phyloP scores from a whole-genome alignment of 2,888 invertebrate genomes.

The Mesorhabditis belari region DNA sequence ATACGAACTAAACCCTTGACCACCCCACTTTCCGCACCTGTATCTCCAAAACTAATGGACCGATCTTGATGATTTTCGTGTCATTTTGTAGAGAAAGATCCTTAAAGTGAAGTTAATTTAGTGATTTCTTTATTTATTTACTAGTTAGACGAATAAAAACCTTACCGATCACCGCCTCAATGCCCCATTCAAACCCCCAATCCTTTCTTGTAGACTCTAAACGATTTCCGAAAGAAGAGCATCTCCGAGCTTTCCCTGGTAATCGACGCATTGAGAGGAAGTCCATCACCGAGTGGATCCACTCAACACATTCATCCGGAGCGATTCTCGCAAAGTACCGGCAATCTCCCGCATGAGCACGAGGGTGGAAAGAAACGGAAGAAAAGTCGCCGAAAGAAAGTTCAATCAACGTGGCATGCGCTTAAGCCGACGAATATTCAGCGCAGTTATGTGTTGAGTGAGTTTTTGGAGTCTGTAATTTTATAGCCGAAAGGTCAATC shows the following conservation, averaged over 20 bases:
- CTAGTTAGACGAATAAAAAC: no score
- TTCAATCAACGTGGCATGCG: background rate
- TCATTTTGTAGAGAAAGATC: no score
- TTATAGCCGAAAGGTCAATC: no score
- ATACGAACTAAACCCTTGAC: no score
- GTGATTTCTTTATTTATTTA: no score
- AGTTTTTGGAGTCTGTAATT: no score
- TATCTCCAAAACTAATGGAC: no score
- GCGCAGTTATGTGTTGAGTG: conserved; percentile 8
- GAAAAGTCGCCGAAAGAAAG: background rate
- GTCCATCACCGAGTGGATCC: conserved; percentile 18
- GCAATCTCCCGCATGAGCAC: background rate
- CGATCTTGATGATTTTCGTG: no score
- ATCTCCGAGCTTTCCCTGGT: conserved; percentile 43
- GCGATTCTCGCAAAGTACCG: conserved; percentile 11
- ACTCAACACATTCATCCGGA: conserved; percentile 31
- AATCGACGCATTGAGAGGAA: conserved; percentile 38
- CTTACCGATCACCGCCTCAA: no score
- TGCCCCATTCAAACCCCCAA: no score
- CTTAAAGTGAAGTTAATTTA: no score
- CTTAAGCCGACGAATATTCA: conserved; percentile 9
- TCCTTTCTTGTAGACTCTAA: conserved; percentile 5
- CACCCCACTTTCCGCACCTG: no score
- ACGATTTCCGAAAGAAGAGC: conserved; percentile 36
- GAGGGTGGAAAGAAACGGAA: background rate